These are phyloP conservation scores for Corbicula japonica DNA, from an alignment of 2,888 invertebrate genomes.

Conservation along the genomic window DNA sequence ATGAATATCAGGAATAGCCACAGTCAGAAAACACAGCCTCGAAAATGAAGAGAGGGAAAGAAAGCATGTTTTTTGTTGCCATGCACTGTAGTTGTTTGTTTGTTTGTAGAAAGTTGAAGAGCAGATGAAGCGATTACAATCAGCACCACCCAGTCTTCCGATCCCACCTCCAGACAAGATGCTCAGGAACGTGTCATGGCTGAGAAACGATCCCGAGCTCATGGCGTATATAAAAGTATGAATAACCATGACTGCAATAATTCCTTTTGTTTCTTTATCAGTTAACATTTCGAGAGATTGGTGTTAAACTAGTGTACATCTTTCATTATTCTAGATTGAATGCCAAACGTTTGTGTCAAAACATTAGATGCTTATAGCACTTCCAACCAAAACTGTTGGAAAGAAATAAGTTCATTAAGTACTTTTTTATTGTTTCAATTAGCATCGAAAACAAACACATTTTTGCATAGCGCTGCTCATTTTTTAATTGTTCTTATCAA, in stretches of 20 bases:
- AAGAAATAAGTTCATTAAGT: no score
- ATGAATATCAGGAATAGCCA: no score
- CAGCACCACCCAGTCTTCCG: slow-evolving; percentile 83
- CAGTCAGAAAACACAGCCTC: background rate
- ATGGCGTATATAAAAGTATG: slow-evolving; percentile 84
- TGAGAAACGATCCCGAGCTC: slow-evolving; percentile 80
- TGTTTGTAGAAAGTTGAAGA: slow-evolving; percentile 87
- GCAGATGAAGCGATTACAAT: slow-evolving; percentile 87
- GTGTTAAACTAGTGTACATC: no score
- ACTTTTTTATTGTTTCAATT: no score
- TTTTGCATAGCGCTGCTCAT: no score
- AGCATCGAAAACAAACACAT: no score
- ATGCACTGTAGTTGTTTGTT: background rate
- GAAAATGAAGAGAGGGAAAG: background rate
- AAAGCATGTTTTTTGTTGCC: no score
- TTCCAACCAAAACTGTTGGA: background rate
- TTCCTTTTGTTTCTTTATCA: no score
- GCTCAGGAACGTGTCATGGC: slow-evolving; percentile 84
- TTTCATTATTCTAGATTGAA: background rate
- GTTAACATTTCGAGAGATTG: no score
- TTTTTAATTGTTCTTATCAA: no score
- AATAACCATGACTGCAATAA: no score
- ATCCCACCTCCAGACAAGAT: slow-evolving; percentile 85
- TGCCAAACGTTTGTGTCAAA: background rate
- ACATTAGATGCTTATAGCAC: background rate